Evolutionary conservation across 1,140 invertebrate genomes (phyloP), one percentile per base, ranked within the genome.

Genomic region (Brachionus rubens): DNA sequence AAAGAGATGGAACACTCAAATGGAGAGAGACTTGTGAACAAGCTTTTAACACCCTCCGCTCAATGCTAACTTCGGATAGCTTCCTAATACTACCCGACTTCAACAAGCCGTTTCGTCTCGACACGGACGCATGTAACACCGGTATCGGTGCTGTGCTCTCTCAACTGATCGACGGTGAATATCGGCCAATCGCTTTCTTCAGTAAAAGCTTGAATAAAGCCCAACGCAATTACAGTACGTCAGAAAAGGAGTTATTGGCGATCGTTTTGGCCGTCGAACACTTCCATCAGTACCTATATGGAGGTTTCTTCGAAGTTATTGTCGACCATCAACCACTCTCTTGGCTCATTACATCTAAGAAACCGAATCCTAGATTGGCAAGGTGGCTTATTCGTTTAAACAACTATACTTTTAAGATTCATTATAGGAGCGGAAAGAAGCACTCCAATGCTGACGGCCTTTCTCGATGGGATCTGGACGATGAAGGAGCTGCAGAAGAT

Each of bases 321-420:
- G 87, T 84, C 0, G 85, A 88, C 75, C 85, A 87, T 67, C 83
- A 85, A 65, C 83, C 86, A 0, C 72, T 88, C 33, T 76, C 81
- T 6, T 47, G 43, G n/a, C 82, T 85, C 81, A 83, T 46, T 77
- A 78, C 3, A 75, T 77, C 0, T 77, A 78, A 26, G 79, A 77
- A 26, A 6, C 59, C 6, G 5, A 28, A 30, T 6, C 3, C 21
- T 19, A 10, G 59, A 36, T 28, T 65, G 4, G 21, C 9, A 4
- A 28, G 28, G 21, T 65, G 59, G 59, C 3, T 21, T 3, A 65
- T 65, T 9, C 6, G 9, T 19, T 36, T 65, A 65, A 65, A 3
- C 3, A 40, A 28, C 4, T 65, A 65, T 28, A 40, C 2, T 21
- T 40, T 30, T n/a, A 65, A 43, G 5, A 40, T 40, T 21, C 3